Percentiles rank a stretch among this genome's conserved stretches.
Conservation (phyloP, 2,113 vertebrate species). For the Caloenas nicobarica region DNA sequence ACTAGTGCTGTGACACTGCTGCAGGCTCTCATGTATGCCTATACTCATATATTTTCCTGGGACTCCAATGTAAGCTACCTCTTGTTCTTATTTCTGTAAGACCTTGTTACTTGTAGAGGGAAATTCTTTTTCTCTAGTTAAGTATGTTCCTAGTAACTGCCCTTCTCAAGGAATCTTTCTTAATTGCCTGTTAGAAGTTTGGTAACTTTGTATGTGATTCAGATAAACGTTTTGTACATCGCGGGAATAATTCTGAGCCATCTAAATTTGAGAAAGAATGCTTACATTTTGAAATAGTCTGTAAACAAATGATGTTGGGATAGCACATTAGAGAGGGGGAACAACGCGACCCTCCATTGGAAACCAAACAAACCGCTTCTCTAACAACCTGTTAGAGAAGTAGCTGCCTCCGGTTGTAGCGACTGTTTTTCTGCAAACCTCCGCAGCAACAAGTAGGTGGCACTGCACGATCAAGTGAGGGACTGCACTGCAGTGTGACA, state of each 20-base stretch:
- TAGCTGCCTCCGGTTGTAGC: not conserved
- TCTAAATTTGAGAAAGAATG: not conserved
- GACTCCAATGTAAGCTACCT: not conserved
- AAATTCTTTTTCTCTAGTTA: not conserved
- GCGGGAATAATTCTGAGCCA: not conserved
- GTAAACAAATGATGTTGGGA: not conserved
- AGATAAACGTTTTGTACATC: not conserved
- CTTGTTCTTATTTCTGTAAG: not conserved
- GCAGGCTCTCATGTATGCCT: fast-evolving
- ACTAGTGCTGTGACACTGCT: not conserved
- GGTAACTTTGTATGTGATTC: not conserved
- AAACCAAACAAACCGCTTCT: not conserved
- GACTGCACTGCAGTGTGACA: no score
- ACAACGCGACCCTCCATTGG: no score
- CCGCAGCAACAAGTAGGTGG: not conserved
- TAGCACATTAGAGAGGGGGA: not conserved
- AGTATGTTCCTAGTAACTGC: not conserved
- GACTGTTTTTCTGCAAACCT: not conserved
- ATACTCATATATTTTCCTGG: not conserved
- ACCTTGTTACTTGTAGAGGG: not conserved
- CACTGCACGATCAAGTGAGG: not conserved
- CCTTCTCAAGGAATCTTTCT: not conserved
- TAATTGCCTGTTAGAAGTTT: not conserved
- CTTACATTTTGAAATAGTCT: not conserved
- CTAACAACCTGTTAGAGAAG: not conserved